phyloP scores from a whole-genome alignment of 2,113 vertebrate genomes.

The Phyllostomus discolor region DNA sequence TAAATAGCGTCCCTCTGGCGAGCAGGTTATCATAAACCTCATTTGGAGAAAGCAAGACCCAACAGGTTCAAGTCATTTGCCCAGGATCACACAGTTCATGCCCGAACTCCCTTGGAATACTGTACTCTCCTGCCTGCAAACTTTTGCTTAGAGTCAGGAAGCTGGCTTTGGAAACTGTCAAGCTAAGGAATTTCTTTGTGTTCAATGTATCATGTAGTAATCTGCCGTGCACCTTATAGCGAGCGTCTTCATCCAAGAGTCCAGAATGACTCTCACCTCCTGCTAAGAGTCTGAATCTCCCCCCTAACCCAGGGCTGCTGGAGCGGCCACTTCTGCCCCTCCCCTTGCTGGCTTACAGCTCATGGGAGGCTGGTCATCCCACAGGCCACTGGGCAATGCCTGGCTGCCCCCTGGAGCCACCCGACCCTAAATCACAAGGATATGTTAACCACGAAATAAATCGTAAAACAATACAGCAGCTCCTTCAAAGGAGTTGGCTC shows the following conservation, averaged over 20 bases:
- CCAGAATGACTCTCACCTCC: not conserved
- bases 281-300: not conserved
- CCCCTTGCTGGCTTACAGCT: not conserved
- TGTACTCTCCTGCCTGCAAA: not conserved
- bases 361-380: not conserved
- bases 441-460: constrained; percentile 24
- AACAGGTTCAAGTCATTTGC: not conserved
- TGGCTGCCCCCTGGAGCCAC: constrained; percentile 5
- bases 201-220: not conserved
- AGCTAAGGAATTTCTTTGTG: not conserved
- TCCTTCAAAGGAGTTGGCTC: not conserved
- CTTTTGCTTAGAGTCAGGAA: not conserved
- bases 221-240: not conserved
- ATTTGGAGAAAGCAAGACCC: not conserved
- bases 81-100: not conserved
- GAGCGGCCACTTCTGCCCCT: not conserved
- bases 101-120: not conserved
- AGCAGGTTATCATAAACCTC: not conserved
- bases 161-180: not conserved
- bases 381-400: not conserved
- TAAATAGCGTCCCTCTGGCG: not conserved
- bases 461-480: not conserved
- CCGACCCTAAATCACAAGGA: not conserved
- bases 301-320: not conserved
- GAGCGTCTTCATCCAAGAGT: not conserved